Base-by-base conservation (phyloP, 2,888 invertebrate genomes). In the Pteria penguin region DNA sequence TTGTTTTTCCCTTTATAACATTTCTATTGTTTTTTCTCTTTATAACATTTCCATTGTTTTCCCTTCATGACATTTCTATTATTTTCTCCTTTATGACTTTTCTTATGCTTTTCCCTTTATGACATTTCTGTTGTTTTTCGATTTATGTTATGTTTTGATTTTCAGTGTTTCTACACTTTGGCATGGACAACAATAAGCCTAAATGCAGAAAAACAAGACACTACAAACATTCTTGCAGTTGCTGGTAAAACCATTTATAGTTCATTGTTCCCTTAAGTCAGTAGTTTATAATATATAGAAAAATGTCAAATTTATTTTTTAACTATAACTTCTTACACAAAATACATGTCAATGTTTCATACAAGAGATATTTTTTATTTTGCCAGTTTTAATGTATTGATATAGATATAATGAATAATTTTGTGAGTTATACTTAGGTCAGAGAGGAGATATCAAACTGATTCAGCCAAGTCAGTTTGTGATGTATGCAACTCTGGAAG, bases 141-240 rank as follows among this genome's bases (percentile, higher is more conserved):
- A n/a, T n/a, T n/a, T n/a, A n/a, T n/a, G n/a, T n/a, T n/a, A n/a
- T n/a, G n/a, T n/a, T n/a, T n/a, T n/a, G n/a, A 62, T 32, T 79
- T 81, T n/a, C 77, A 88, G 88, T 78, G 90, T 72, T 92, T 93
- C 68, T 93, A 92, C 79, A 86, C 92, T 1, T 79, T 93, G 36
- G 91, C 92, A 0, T 93, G 93, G 93, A 91, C 92, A 5, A 91
- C 91, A 1, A 55, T 93, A 63, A 74, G 90, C 8, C 82, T 84
- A 33, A 81, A 74, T 5, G 84, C 81, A 36, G 73, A 68, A 14
- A 68, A 78, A 52, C 73, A 81, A 33, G 83, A 84, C 14, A 80
- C 78, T 65, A 78, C 78, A 18, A 91, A 90, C 76, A 84, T 91
- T 14, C 74, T 91, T 14, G 91, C 90, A 29, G 91, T 89, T 2